phyloP scores from a whole-genome alignment of 2,888 invertebrate species.

The Hesperia comma region DNA sequence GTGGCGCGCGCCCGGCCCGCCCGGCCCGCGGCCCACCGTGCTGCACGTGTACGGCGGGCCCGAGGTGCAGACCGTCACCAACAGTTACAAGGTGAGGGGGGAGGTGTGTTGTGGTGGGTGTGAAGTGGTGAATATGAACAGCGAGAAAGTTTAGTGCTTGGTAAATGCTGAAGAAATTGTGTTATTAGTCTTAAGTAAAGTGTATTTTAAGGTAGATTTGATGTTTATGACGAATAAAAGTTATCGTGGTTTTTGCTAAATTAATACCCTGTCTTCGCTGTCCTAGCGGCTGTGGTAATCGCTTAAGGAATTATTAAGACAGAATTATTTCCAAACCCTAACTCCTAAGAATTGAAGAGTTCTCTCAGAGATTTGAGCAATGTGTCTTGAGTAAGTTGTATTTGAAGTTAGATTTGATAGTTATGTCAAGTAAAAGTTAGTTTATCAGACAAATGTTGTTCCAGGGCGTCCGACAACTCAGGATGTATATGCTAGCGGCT shows the following conservation, averaged over 20 bases:
- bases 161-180: no score
- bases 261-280: neutral
- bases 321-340: no score
- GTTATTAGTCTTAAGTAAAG: no score
- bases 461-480: conserved; percentile 94
- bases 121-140: neutral
- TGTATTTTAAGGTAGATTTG: neutral
- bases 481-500: conserved; percentile 97
- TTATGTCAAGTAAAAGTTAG: no score
- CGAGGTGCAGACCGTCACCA: conserved; percentile 98
- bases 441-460: neutral
- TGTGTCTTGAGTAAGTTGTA: no score
- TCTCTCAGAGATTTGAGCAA: neutral
- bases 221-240: no score
- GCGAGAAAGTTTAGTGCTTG: no score
- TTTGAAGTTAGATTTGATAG: no score
- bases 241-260: no score
- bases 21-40: conserved; percentile 92
- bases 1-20: conserved; percentile 85
- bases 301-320: neutral
- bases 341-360: neutral
- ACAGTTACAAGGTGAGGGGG: conserved; percentile 93
- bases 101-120: neutral
- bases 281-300: neutral
- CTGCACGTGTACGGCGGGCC: conserved; percentile 99